Base-by-base conservation (phyloP, 2,113 vertebrate genomes). In the Mirza zaza region DNA sequence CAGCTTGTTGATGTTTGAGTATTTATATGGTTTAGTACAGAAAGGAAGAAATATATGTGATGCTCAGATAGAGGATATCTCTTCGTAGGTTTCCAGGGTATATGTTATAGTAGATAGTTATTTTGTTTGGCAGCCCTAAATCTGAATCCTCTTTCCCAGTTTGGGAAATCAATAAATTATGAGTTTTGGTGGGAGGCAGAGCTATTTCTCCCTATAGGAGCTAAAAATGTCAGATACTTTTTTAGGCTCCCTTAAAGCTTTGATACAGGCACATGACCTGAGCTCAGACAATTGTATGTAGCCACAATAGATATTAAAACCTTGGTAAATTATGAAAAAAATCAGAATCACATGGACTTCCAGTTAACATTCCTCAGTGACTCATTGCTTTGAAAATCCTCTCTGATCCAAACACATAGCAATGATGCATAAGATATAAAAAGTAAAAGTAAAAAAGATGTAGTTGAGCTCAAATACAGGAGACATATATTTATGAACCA, bases 1-100 rank as follows among this genome's bases (percentile, higher is more conserved):
- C 96, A 96, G 13, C 0, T 0, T 97, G 67, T 50, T 81, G 70
- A 87, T 91, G 85, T 95, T 97, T 97, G 93, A 98, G 93, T 98
- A 97, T 89, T 91, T 93, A 52, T 0, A 0, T 97, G 94, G 90
- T 85, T 97, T 97, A 98, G 52, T 93, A 90, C 55, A 71, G 36
- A 94, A 76, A 97, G 52, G 92, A 97, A 87, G 73, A 95, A 97
- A 80, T 96, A 32, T 34, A 83, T 71, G 34, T 45, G 90, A 32
- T 55, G 65, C 25, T 95, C 34, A 57, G 48, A 94, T 13, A 76
- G 27, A 92, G 34, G 59, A 18, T 70, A 61, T 86, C 21, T 86
- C 29, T 88, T 93, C 73, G 79, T 84, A 87, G n/a, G 13, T 93
- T 91, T 91, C 42, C 36, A 93, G n/a, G 8, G 36, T 79, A 86